These are phyloP conservation scores for Heterocephalus glaber DNA, from an alignment of 2,113 vertebrate species.

Conservation along the genomic window DNA sequence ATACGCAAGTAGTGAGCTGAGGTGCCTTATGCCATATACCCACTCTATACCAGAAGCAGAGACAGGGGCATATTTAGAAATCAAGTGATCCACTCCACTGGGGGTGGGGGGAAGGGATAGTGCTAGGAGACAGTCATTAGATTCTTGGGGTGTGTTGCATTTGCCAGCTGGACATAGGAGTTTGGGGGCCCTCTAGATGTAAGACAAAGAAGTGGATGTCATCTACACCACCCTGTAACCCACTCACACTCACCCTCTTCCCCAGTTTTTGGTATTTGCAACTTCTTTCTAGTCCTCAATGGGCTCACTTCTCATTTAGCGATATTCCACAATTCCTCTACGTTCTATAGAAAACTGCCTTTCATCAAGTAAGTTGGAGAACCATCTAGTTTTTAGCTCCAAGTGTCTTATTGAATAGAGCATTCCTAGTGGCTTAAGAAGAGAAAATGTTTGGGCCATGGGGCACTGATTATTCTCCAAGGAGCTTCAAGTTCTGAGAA, in stretches of 20 bases:
- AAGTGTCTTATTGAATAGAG: background rate
- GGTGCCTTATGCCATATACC: rapidly evolving
- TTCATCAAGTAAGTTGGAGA: background rate
- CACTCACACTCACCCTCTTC: background rate
- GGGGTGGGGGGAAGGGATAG: background rate
- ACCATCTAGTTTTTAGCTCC: background rate
- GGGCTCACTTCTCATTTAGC: background rate
- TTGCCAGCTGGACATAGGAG: background rate
- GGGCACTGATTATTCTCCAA: background rate
- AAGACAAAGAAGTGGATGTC: background rate
- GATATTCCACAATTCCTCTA: background rate
- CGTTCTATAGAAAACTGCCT: background rate
- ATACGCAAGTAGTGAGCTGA: background rate
- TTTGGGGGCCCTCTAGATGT: background rate
- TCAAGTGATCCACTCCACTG: too few relatives aligned
- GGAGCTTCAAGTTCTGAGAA: background rate
- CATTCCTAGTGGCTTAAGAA: background rate
- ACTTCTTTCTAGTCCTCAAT: background rate
- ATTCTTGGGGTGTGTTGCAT: background rate
- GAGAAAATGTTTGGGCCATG: background rate
- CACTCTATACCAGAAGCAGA: background rate
- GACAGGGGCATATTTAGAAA: background rate
- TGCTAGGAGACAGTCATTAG: background rate
- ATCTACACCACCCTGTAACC: background rate
- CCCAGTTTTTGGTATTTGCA: background rate